Base-by-base conservation (phyloP, 2,797 vertebrate species). In the Erethizon dorsatum region DNA sequence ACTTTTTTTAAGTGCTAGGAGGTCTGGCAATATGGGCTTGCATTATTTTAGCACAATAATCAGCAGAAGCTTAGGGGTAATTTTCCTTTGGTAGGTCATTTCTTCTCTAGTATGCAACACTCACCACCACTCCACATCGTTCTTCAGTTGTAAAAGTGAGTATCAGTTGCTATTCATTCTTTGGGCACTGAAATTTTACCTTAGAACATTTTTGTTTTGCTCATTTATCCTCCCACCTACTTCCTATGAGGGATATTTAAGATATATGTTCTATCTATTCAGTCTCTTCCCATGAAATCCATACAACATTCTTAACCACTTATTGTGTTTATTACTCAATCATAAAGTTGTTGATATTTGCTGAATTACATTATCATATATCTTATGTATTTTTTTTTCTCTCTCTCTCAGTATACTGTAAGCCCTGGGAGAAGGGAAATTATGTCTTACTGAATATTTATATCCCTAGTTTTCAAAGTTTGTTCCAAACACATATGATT, bases 261-360 rank as follows among this genome's bases (percentile, higher is more conserved):
- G 17, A 84, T 15, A 3, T 37, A 69, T 56, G 2, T 73, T 88
- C 87, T 37, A 78, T 77, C 59, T 63, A 54, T 47, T 85, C 24
- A 69, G 0, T 75, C 8, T 41, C 37, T 95, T 78, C 22, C 52
- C 14, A 10, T 54, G 82, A 87, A 89, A 83, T 69, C 7, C 8
- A 41, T 14, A 69, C 1, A 67, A 83, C 4, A 5, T 56, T 94
- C 56, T 73, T n/a, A 17, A 73, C 26, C 22, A 65, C 11, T 89
- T 73, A 90, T 84, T 89, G 11, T 73, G 75, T 96, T 88, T 26
- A 77, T 11, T 80, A 14, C 17, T 78, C 33, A 63, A 28, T 94
- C 41, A 91, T 77, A 87, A 93, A 47, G 26, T 10, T 6, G 56
- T 57, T 75, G 33, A 84, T 15, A 26, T 2, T 69, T 33, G 14